These are phyloP conservation scores for Pomatostomus ruficeps DNA, from an alignment of 2,113 vertebrate species.

Conservation along the genomic window DNA sequence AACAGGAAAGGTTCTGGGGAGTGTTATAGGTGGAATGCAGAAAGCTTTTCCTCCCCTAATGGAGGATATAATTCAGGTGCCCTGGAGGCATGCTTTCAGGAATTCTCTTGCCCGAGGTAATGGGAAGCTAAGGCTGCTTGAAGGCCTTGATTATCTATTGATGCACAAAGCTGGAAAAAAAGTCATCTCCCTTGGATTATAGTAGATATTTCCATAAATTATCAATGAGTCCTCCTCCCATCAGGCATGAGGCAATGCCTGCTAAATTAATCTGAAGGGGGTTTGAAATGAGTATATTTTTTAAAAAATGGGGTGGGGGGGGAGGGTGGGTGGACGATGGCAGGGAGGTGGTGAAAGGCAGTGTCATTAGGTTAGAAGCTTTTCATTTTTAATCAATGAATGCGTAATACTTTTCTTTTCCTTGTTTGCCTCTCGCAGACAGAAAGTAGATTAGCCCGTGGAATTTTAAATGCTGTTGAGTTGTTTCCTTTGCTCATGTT, in stretches of 20 bases:
- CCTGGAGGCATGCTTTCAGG: slow-evolving; percentile 98
- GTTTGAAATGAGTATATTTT: slow-evolving; percentile 62
- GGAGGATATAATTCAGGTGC: slow-evolving; percentile 99
- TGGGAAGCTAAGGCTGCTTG: slow-evolving; percentile 96
- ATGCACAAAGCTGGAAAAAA: slow-evolving; percentile 97
- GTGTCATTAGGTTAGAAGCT: slow-evolving; percentile 79
- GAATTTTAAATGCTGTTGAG: slow-evolving; percentile 79
- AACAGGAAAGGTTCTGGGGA: slow-evolving; percentile 85
- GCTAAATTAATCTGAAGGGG: slow-evolving; percentile 79
- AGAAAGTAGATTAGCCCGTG: slow-evolving; percentile 78
- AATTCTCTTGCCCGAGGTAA: slow-evolving; percentile 99
- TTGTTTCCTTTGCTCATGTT: slow-evolving; percentile 88
- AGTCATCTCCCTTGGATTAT: slow-evolving; percentile 95
- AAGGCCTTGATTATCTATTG: slow-evolving; percentile 99
- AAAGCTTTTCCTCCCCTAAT: slow-evolving; percentile 93
- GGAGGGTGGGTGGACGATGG: slow-evolving; percentile 57
- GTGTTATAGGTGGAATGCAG: slow-evolving; percentile 92
- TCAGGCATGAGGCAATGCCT: slow-evolving; percentile 79
- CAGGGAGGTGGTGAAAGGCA: slow-evolving; percentile 70
- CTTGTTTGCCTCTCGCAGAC: slow-evolving; percentile 67
- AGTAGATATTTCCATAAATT: slow-evolving; percentile 99
- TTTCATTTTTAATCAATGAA: slow-evolving; percentile 91
- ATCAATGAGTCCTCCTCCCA: slow-evolving; percentile 90
- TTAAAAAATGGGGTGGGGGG: not conserved
- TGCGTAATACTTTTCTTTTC: slow-evolving; percentile 76